Evolutionary conservation across 2,888 invertebrate species (phyloP).

Genomic region (Agrenia bidenticulata): DNA sequence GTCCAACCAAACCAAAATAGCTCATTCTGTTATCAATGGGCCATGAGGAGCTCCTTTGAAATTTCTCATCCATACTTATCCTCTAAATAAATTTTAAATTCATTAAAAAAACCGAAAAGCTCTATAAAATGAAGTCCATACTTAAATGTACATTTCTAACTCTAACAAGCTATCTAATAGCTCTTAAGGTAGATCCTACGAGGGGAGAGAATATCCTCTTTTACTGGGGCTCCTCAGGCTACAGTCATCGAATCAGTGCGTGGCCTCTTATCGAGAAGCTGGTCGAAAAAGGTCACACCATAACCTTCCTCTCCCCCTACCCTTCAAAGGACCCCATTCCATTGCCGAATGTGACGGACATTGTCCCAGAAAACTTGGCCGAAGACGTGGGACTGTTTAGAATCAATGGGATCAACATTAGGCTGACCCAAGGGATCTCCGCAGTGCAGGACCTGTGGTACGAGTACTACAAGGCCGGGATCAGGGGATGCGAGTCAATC

Average conservation of each 20-base stretch:
- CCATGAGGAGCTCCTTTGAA: too few relatives aligned
- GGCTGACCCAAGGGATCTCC: conserved; percentile 27
- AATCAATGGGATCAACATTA: conserved; percentile 27
- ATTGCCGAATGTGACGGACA: conserved; percentile 30
- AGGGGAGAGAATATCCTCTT: conserved; percentile 41
- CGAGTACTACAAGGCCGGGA: conserved; percentile 14
- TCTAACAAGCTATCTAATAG: too few relatives aligned
- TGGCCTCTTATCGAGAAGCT: conserved; percentile 42
- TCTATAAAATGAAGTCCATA: conserved; percentile 2
- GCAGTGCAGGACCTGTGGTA: conserved; percentile 28
- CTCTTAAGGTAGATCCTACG: too few relatives aligned
- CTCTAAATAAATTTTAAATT: too few relatives aligned
- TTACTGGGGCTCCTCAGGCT: conserved; percentile 39
- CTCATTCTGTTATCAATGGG: too few relatives aligned
- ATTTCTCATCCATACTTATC: too few relatives aligned
- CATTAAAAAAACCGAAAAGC: background rate
- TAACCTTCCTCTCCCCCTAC: conserved; percentile 40
- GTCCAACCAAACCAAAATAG: too few relatives aligned
- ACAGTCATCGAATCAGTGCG: conserved; percentile 36
- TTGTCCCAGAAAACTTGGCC: conserved; percentile 22
- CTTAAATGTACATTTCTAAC: too few relatives aligned
- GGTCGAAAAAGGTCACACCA: conserved; percentile 30
- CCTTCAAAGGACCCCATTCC: conserved; percentile 17
- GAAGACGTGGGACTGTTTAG: conserved; percentile 19
- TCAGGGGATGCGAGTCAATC: conserved; percentile 24